Evolutionary conservation across 1,140 invertebrate genomes (phyloP), one percentile per base, ranked within the genome.

Genomic region (Thaumatotibia leucotreta): DNA sequence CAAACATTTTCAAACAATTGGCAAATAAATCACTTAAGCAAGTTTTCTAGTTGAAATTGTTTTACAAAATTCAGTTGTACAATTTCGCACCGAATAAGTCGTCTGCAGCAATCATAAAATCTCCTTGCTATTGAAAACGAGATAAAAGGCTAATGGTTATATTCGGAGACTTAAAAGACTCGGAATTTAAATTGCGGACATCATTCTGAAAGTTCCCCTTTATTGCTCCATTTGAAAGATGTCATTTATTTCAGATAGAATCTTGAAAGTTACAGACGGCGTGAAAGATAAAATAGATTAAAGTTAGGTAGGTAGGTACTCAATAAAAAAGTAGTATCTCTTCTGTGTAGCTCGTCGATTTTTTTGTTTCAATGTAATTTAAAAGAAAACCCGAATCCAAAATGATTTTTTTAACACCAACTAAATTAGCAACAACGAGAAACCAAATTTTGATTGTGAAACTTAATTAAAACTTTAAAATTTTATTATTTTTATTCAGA

Each of bases 91-190:
- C 14, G 17, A 58, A 27, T n/a, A 27, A 27, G 52, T 58, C 23
- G 23, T 54, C 27, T 31, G 24, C n/a, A 27, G 50, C 50, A 27
- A 58, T 58, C 24, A 58, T 58, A 27, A 58, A 58, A 58, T 24
- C 8, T 52, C 22, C n/a, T 27, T 11, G 50, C 52, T 58, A 58
- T 58, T 58, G 52, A 58, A 58, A 58, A 29, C 24, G 52, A 58
- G 24, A 58, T 58, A 58, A 58, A 58, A n/a, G 24, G 11, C 52
- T 58, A 58, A 58, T 58, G 52, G 52, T 27, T 58, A 27, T 9
- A 29, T 58, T 58, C 20, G 24, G 29, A 14, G 11, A n/a, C 24
- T 58, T 31, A 17, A 58, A 27, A 29, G 52, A 58, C 52, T 58
- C 11, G n/a, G 52, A 58, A 58, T 58, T 27, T 20, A 58, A 58